A percentile compares a stretch with the other conserved stretches of the same genome.
Conservation (phyloP, 2,888 invertebrate genomes). For the Flexamia atlantica region DNA sequence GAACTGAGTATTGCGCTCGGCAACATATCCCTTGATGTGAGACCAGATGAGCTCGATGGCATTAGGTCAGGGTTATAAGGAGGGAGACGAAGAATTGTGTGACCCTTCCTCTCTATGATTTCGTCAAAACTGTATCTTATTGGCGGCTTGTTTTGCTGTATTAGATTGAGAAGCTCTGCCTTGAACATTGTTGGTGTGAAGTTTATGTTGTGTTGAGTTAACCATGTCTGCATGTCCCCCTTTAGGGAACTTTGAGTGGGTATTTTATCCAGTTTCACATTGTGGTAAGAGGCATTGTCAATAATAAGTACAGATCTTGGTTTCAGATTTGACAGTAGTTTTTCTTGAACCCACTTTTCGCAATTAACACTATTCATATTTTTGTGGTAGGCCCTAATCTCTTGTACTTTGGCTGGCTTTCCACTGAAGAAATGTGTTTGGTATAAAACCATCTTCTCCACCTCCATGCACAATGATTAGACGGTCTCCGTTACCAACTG, state of each 20-base stretch:
- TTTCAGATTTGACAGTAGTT: not conserved
- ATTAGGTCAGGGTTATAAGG: constrained; percentile 37
- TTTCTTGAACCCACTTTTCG: not conserved
- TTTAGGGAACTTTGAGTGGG: not conserved
- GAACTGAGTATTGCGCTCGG: not conserved
- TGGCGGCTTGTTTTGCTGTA: not conserved
- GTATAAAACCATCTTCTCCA: constrained; percentile 15
- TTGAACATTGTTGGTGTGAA: not conserved
- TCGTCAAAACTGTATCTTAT: not conserved
- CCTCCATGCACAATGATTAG: constrained; percentile 35
- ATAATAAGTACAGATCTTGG: not conserved
- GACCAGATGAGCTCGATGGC: constrained; percentile 34
- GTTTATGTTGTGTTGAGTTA: not conserved
- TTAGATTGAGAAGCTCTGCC: not conserved
- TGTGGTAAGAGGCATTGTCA: not conserved
- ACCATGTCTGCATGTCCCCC: not conserved
- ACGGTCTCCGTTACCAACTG: not conserved
- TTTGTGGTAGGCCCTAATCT: not conserved
- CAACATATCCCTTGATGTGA: not conserved
- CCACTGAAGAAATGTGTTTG: not conserved
- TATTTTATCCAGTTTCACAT: not conserved
- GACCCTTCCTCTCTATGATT: not conserved
- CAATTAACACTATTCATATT: not conserved
- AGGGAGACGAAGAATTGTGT: constrained; percentile 17
- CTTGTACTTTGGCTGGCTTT: not conserved